Base-by-base conservation (phyloP, 2,113 vertebrate genomes). In the Dolichotis patagonum region DNA sequence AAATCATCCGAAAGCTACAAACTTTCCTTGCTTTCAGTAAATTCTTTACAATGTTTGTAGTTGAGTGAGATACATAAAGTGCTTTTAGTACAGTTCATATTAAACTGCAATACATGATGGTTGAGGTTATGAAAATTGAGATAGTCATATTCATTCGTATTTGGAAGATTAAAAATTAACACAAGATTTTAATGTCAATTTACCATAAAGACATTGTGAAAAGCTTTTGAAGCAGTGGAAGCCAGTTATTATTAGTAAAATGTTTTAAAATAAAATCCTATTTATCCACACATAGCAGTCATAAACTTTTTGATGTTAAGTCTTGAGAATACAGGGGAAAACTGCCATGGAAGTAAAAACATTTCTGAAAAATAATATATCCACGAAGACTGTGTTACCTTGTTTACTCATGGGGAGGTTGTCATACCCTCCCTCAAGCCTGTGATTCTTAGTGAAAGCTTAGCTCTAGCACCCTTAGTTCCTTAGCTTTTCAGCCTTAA, bases 31-130 rank as follows among this genome's bases (percentile, higher is more conserved):
- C 85, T 96, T 87, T 78, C 73, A 92, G 2, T 85, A 80, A 94
- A 87, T 91, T 85, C 41, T 89, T 69, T 69, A 54, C 77, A 41
- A 85, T 87, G 19, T 77, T 85, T 35, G 12, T 56, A 95, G 81
- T 90, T 93, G 75, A 83, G 13, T 86, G 54, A 87, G 35, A 92
- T 94, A 92, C 32, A 14, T 90, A 86, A 71, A 77, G 17, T 32
- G 13, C 20, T 46, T 95, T 88, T 73, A 93, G 30, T 87, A 73
- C 17, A 91, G 58, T 84, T 52, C 11, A 80, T 60, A 75, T 52
- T 97, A 96, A 92, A 96, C 94, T 30, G 49, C 86, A 65, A 95
- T 94, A n/a, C n/a, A 58, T 91, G 24, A 67, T 85, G 94, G 38
- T 30, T 94, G 19, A 88, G 87, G 52, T 73, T 90, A 84, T 91